Evolutionary conservation across 2,797 vertebrate species (phyloP).

Genomic region (Anisognathus igniventris): DNA sequence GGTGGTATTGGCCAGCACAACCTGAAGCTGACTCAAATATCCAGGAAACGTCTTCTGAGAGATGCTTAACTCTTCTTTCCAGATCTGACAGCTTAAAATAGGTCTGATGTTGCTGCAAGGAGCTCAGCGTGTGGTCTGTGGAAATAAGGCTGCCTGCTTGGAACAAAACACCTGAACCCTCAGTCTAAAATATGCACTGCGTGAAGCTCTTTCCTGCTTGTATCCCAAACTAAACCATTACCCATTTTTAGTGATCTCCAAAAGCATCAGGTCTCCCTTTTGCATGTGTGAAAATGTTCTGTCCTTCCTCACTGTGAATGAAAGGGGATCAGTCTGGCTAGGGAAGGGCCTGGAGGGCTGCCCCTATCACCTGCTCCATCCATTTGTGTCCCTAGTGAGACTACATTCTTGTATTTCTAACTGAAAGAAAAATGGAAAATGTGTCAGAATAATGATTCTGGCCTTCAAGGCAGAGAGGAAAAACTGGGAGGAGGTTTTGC

Average conservation of each 20-base stretch:
- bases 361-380: fast-evolving
- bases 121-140: not conserved
- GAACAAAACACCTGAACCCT: not conserved
- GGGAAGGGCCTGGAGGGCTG: not conserved
- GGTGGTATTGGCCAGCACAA: not conserved
- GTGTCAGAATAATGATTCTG: not conserved
- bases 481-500: not conserved
- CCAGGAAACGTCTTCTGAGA: not conserved
- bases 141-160: not conserved
- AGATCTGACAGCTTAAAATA: not conserved
- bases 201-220: not conserved
- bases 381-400: fast-evolving
- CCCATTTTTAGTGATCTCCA: not conserved
- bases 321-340: no score
- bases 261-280: not conserved
- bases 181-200: not conserved
- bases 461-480: not conserved
- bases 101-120: not conserved
- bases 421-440: not conserved
- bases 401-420: not conserved
- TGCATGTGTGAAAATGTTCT: not conserved
- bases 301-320: not conserved
- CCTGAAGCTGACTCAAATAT: not conserved
- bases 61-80: not conserved
- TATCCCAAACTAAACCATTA: not conserved